Evolutionary conservation across 1,140 invertebrate genomes (phyloP).

Genomic region (Musca vetustissima): DNA sequence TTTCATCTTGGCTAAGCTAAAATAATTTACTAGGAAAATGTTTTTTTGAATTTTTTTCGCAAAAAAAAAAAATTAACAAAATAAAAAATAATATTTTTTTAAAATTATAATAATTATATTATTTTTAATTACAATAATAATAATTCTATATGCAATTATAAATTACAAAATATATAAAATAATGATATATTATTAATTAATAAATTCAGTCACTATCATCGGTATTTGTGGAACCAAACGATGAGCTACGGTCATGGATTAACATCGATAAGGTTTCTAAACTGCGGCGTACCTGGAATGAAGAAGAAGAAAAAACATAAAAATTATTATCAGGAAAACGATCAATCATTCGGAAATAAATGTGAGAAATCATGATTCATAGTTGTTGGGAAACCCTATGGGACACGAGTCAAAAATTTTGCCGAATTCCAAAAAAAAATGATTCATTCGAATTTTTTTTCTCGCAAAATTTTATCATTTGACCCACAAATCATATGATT

Average conservation of each 20-base stretch:
- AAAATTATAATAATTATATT: conserved; percentile 2
- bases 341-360: too few relatives aligned
- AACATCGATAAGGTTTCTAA: conserved; percentile 47
- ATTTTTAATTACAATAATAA: conserved; percentile 19
- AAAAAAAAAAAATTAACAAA: not conserved
- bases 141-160: conserved; percentile 12
- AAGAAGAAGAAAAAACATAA: conserved; percentile 22
- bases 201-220: conserved; percentile 41
- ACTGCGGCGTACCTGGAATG: conserved; percentile 42
- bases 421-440: too few relatives aligned
- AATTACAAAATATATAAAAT: conserved; percentile 1
- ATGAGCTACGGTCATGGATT: conserved; percentile 41
- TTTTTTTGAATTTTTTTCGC: not conserved
- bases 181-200: conserved; percentile 4
- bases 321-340: not conserved
- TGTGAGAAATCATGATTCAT: too few relatives aligned
- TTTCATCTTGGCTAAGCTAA: conserved; percentile 6
- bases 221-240: conserved; percentile 27
- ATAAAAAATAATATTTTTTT: conserved; percentile 17
- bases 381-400: too few relatives aligned
- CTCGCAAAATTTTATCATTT: too few relatives aligned
- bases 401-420: too few relatives aligned
- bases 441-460: too few relatives aligned
- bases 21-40: conserved; percentile 4
- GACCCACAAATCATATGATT: too few relatives aligned